phyloP scores from a whole-genome alignment of 2,888 invertebrate species.

The Lumbricus terrestris region DNA sequence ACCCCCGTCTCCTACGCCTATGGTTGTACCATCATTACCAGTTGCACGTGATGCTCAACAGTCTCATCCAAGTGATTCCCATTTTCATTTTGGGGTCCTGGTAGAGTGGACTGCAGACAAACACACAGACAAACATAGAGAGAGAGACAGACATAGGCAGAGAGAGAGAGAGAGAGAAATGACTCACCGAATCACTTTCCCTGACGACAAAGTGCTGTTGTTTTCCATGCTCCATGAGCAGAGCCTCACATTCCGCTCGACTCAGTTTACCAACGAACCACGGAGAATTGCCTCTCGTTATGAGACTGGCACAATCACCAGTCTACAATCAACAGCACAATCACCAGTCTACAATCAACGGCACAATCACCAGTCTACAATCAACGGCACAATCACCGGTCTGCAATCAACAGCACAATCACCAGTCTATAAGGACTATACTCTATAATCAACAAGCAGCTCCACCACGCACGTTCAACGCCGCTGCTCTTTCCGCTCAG shows the following conservation, averaged over 20 bases:
- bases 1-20: no score
- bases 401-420: neutral
- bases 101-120: no score
- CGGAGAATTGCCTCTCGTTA: constrained; percentile 18
- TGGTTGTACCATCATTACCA: no score
- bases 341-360: neutral
- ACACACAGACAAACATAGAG: no score
- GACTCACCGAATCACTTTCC: constrained; percentile 28
- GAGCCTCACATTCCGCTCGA: constrained; percentile 34
- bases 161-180: no score
- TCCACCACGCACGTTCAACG: no score
- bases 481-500: no score
- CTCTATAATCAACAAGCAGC: no score
- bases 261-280: constrained; percentile 37
- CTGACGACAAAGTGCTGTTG: constrained; percentile 35
- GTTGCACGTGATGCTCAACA: no score
- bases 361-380: neutral
- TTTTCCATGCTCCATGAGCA: constrained; percentile 32
- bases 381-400: neutral
- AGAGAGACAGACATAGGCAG: no score
- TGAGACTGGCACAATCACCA: constrained; percentile 11
- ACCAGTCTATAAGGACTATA: neutral
- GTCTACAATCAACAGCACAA: constrained; percentile 1
- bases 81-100: neutral
- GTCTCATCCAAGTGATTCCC: neutral